Base-by-base conservation (phyloP, 2,113 vertebrate species). In the Corydoras sp. region DNA sequence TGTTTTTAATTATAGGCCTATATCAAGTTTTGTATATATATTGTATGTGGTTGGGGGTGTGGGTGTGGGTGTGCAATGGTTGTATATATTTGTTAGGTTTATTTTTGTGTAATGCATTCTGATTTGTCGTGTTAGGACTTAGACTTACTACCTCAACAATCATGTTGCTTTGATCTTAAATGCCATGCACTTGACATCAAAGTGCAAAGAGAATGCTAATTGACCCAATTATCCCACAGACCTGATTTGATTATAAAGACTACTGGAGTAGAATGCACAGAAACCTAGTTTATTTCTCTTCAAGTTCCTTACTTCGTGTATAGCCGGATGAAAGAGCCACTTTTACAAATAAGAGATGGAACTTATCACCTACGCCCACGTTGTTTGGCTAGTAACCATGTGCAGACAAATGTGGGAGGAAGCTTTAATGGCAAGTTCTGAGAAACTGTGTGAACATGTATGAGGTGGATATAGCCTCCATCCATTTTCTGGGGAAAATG, bases 131-230 rank as follows among this genome's bases (percentile, higher is more conserved):
- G 35, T 43, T 43, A 43, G 35, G 35, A 43, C 35, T 43, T 43
- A 43, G 35, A 43, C 35, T 43, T 43, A 43, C 35, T 43, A 43
- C 35, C 35, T 43, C 7, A 43, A 43, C 35, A 2, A 43, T 43
- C 35, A 43, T 43, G 35, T 43, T 43, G 35, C 10, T 62, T 48
- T 77, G 65, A 70, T 30, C 71, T 70, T 58, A 69, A 53, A 58
- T 62, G 65, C 24, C 61, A 31, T 60, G 58, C 62, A 30, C 35
- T 59, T 66, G 68, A 62, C 50, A 49, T 69, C 62, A 61, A 69
- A 73, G 69, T 59, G 60, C 29, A 54, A 51, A 29, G 62, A 62
- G 48, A 35, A 63, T 71, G 53, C 30, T 78, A 58, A 75, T 78
- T 29, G 70, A 13, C 62, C 51, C 62, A 53, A 62, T 63, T 71